Conservation (phyloP, 2,113 vertebrate genomes). For the Mola mola region DNA sequence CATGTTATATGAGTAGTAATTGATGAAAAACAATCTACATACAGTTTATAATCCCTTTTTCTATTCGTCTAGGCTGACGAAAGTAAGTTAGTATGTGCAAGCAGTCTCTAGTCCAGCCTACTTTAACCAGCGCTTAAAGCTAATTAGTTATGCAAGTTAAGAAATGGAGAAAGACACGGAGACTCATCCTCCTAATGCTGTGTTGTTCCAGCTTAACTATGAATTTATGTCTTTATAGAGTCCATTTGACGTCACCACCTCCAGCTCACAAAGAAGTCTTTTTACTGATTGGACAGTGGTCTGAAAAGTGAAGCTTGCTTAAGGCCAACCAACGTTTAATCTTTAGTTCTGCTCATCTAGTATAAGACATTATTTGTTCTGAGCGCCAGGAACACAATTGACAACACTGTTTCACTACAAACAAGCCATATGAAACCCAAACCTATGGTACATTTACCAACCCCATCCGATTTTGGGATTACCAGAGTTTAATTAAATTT, state of each 20-base stretch:
- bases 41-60: slow-evolving; percentile 72
- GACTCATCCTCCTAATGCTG: slow-evolving; percentile 79
- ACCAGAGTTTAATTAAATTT: slow-evolving; percentile 32
- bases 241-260: slow-evolving; percentile 93
- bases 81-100: slow-evolving; percentile 43
- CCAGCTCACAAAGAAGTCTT: slow-evolving; percentile 89
- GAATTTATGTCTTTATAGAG: slow-evolving; percentile 85
- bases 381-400: slow-evolving; percentile 82
- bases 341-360: slow-evolving; percentile 95
- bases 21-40: slow-evolving; percentile 10
- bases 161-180: slow-evolving; percentile 81
- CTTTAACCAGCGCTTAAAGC: slow-evolving; percentile 84
- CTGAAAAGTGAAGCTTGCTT: slow-evolving; percentile 90
- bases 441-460: slow-evolving; percentile 51
- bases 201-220: slow-evolving; percentile 86
- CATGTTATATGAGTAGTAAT: slow-evolving; percentile 79
- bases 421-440: slow-evolving; percentile 69
- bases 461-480: neutral
- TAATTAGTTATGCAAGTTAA: slow-evolving; percentile 93
- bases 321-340: slow-evolving; percentile 92
- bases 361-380: slow-evolving; percentile 94
- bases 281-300: slow-evolving; percentile 87
- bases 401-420: slow-evolving; percentile 75
- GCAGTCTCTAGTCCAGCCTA: slow-evolving; percentile 36
- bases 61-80: slow-evolving; percentile 22